A percentile compares a stretch with the other conserved stretches of the same genome.
Evolutionary conservation across 2,113 vertebrate species (phyloP).

Genomic region (Calonectris borealis): DNA sequence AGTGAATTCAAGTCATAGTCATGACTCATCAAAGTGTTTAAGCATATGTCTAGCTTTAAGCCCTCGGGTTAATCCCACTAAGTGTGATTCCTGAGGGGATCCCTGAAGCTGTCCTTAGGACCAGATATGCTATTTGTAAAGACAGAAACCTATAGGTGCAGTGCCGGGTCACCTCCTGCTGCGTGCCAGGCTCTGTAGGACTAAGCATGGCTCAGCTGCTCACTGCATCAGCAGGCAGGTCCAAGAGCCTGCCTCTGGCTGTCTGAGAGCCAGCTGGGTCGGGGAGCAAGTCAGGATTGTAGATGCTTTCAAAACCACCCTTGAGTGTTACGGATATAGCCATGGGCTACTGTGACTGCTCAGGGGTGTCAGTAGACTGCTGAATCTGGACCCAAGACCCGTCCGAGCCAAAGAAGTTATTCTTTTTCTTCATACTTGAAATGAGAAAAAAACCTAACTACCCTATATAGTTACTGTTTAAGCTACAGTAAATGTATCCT

Average conservation of each 20-base stretch:
- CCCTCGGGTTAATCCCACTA: accelerated
- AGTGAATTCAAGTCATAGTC: not conserved
- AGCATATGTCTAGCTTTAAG: not conserved
- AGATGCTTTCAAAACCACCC: not conserved
- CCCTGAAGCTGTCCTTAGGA: not conserved
- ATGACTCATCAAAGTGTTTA: accelerated
- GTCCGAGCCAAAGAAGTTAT: not conserved
- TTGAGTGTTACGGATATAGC: not conserved
- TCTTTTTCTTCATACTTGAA: not conserved
- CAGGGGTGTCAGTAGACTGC: too few relatives aligned
- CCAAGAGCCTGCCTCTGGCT: accelerated
- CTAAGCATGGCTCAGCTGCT: not conserved
- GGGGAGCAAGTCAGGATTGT: accelerated
- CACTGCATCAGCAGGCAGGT: accelerated
- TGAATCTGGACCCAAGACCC: not conserved
- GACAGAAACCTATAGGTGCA: too few relatives aligned
- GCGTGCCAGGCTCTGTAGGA: not conserved
- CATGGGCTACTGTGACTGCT: not conserved
- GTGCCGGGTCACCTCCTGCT: not conserved
- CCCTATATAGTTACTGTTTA: not conserved
- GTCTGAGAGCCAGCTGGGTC: too few relatives aligned
- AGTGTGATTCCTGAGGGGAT: not conserved
- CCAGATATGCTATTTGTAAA: accelerated
- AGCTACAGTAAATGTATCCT: not conserved
- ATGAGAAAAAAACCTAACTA: not conserved